These are phyloP conservation scores for Tubulanus polymorphus DNA, from an alignment of 2,888 invertebrate species.

Conservation along the genomic window DNA sequence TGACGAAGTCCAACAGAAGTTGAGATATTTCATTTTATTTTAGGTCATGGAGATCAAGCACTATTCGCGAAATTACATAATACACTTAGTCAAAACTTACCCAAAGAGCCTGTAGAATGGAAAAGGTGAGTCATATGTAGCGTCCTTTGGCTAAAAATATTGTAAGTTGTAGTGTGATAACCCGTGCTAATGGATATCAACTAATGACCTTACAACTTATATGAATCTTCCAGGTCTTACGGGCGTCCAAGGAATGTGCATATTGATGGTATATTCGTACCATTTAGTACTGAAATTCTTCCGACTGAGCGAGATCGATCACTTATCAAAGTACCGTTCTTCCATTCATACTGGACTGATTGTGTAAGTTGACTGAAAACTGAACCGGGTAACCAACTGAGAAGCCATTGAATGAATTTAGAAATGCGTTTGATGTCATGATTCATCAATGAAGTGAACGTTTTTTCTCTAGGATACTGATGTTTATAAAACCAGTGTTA, in stretches of 20 bases:
- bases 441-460: neutral
- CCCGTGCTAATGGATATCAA: neutral
- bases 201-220: neutral
- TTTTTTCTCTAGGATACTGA: slow-evolving; percentile 74
- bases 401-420: neutral
- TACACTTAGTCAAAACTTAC: slow-evolving; percentile 58
- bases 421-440: neutral
- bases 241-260: slow-evolving; percentile 77
- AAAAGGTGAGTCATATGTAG: slow-evolving; percentile 58
- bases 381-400: neutral
- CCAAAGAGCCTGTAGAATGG: slow-evolving; percentile 88
- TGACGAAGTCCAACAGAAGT: too few species aligned
- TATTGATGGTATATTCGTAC: slow-evolving; percentile 75
- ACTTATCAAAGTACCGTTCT: slow-evolving; percentile 80
- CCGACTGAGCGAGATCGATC: slow-evolving; percentile 68
- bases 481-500: slow-evolving; percentile 78
- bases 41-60: slow-evolving; percentile 48
- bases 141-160: neutral
- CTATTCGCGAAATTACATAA: slow-evolving; percentile 42
- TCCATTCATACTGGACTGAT: slow-evolving; percentile 93
- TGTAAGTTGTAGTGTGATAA: neutral
- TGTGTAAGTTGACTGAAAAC: slow-evolving; percentile 65
- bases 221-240: slow-evolving; percentile 62
- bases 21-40: too few species aligned
- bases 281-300: slow-evolving; percentile 70